Percentiles rank a stretch among this genome's conserved stretches.
phyloP scores from a whole-genome alignment of 37 sponge, comb jelly and placozoan genomes.

The Tethya wilhelma region DNA sequence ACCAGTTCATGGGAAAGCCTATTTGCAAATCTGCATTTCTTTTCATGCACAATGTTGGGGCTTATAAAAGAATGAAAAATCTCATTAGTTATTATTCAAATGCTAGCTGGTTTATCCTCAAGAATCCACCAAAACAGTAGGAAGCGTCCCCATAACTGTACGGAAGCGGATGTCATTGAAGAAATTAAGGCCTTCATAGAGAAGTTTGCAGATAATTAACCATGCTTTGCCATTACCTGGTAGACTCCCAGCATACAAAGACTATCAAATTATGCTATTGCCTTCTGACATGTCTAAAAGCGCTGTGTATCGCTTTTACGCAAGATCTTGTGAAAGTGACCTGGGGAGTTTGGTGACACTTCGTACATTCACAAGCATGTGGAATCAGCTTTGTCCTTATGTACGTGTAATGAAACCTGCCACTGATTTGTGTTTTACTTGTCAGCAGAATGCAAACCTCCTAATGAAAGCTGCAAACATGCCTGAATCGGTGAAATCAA shows the following conservation, averaged over 20 bases:
- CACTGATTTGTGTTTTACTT: conserved; percentile 10
- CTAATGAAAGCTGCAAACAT: conserved; percentile 7
- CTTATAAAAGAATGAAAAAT: neutral
- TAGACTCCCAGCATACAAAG: conserved; percentile 1
- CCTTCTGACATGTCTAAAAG: conserved; percentile 14
- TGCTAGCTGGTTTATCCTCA: conserved; percentile 7
- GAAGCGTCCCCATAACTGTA: neutral
- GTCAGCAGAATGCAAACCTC: neutral
- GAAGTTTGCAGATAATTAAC: conserved; percentile 21
- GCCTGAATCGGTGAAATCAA: conserved; percentile 1
- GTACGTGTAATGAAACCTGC: conserved; percentile 1
- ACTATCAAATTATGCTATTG: neutral
- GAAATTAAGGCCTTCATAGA: conserved; percentile 6
- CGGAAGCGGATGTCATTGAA: neutral
- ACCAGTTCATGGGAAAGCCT: neutral
- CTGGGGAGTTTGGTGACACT: too few species aligned
- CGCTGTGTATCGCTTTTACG: neutral
- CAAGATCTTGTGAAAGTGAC: neutral
- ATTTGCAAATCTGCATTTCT: conserved; percentile 10
- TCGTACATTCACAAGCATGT: neutral
- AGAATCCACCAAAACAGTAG: conserved; percentile 13
- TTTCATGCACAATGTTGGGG: neutral
- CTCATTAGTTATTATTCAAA: neutral
- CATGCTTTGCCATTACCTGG: conserved; percentile 48
- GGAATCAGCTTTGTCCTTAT: neutral